Base-by-base conservation (phyloP, 2,888 invertebrate species). In the Bellardia pandia region DNA sequence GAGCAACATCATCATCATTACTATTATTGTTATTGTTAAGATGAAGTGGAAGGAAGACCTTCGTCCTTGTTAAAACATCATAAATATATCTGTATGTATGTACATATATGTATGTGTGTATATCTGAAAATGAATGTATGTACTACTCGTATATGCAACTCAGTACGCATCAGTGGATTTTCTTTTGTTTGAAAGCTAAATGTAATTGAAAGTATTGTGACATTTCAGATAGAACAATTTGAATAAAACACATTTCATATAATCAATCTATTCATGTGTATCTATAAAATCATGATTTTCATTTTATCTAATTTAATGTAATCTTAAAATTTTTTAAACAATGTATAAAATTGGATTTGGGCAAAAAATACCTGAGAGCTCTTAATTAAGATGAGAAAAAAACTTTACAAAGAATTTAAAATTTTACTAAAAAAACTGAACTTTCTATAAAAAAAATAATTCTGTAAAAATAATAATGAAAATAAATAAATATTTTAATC, bases 151-250 rank as follows among this genome's bases (percentile, higher is more conserved):
- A n/a, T 68, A 13, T 30, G 11, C 30, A 48, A 40, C 14, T 48
- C 2, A 14, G 3, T 48, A 33, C 33, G n/a, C 30, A n/a, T 33
- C n/a, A 51, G n/a, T 48, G 23, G 14, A 33, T 33, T 69, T 69
- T 51, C 69, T 69, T 33, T 69, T 69, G 68, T 69, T 69, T 51
- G 14, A 69, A 69, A 48, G 30, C 33, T 69, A 69, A 51, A 60
- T 14, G 37, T 60, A 60, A 69, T 69, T 45, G 45, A 14, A 66
- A 45, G 8, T 66, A 33, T 60, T 60, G 37, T 6, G 60, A 33
- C 60, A 37, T 37, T 60, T 60, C 6, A 37, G 33, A 60, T 7
- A 14, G 14, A 37, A 60, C 13, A 14, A 37, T 33, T 60, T 60
- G 2, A 23, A 60, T 58, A 13, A 30, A 33, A n/a, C 1, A 37